Evolutionary conservation across 1,140 invertebrate species (phyloP).

Genomic region (Drosophila busckii): DNA sequence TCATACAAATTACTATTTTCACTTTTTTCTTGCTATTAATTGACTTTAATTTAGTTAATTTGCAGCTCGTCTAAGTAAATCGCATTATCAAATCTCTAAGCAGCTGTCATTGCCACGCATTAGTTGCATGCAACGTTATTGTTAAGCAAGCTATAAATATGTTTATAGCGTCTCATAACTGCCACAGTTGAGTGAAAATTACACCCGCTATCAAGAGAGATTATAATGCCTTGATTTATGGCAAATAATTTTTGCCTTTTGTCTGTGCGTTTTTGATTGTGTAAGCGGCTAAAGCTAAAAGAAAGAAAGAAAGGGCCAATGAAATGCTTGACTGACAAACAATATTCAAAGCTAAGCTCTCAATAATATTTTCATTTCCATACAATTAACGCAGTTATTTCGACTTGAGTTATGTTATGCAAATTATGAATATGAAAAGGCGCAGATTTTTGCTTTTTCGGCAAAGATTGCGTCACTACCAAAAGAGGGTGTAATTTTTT

Average conservation of each 20-base stretch:
- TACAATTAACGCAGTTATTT: conserved; percentile 64
- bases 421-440: conserved; percentile 64
- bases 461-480: no score
- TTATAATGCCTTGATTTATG: conserved; percentile 36
- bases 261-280: conserved; percentile 12
- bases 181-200: conserved; percentile 36
- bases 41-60: no score
- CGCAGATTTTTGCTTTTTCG: conserved; percentile 47
- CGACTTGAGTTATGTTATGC: conserved; percentile 64
- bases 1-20: no score
- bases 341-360: background rate
- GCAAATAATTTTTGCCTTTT: conserved; percentile 22
- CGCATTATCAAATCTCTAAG: no score
- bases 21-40: no score
- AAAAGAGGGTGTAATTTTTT: no score
- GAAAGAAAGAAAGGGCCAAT: conserved; percentile 51
- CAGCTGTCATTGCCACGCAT: no score
- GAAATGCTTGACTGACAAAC: conserved; percentile 45
- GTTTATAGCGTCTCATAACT: no score
- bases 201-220: conserved; percentile 32
- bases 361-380: conserved; percentile 61
- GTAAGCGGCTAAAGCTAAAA: conserved; percentile 6
- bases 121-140: no score
- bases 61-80: no score
- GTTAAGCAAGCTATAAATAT: no score